Evolutionary conservation across 2,113 vertebrate genomes (phyloP).

Genomic region (Lasiurus cinereus): DNA sequence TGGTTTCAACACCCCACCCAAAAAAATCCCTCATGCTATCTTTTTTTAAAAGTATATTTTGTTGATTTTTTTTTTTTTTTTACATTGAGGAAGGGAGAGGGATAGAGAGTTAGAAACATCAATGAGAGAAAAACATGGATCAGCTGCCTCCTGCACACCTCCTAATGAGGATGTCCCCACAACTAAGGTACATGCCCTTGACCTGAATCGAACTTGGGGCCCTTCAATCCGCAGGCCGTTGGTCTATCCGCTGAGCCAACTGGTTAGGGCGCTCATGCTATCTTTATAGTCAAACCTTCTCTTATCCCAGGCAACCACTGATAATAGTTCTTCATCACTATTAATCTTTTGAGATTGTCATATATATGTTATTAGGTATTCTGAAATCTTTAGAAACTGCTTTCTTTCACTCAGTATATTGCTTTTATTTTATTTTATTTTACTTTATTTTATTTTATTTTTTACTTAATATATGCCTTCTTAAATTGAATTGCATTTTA

Average conservation of each 20-base stretch:
- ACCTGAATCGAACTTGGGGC: too few relatives aligned
- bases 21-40: neutral
- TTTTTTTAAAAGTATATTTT: too few relatives aligned
- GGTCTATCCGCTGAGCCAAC: too few relatives aligned
- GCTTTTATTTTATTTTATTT: neutral
- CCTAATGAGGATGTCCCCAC: too few relatives aligned
- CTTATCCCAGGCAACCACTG: neutral
- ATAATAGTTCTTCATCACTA: neutral
- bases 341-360: neutral
- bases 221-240: too few relatives aligned
- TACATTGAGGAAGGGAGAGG: too few relatives aligned
- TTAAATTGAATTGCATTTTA: neutral
- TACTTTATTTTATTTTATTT: neutral
- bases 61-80: too few relatives aligned
- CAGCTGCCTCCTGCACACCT: too few relatives aligned
- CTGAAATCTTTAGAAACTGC: neutral
- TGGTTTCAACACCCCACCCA: neutral
- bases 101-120: too few relatives aligned
- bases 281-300: constrained; percentile 16
- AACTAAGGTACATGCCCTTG: too few relatives aligned
- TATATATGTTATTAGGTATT: neutral
- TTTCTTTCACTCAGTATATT: neutral
- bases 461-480: neutral
- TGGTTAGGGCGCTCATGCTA: neutral
- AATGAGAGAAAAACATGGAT: too few relatives aligned